Conservation (phyloP, 2,113 vertebrate species). For the Poeciliopsis prolifica region DNA sequence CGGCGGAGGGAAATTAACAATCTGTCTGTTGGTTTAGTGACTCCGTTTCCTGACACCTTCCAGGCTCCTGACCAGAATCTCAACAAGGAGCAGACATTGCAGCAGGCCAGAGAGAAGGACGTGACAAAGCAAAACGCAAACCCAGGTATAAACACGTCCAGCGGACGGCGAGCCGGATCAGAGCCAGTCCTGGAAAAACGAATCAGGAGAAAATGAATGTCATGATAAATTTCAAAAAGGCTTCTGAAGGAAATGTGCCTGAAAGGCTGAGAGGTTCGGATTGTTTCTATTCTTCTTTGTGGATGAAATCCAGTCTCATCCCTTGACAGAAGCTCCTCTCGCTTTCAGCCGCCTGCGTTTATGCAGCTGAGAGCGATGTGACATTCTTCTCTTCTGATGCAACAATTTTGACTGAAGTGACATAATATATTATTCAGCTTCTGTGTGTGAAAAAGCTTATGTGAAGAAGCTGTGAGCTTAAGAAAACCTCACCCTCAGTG, state of each 20-base stretch:
- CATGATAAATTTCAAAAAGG: not conserved
- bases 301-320: not conserved
- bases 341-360: conserved; percentile 7
- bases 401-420: conserved; percentile 5
- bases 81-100: conserved; percentile 42
- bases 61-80: conserved; percentile 55
- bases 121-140: conserved; percentile 18
- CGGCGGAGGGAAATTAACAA: conserved; percentile 61
- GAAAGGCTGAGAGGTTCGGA: not conserved
- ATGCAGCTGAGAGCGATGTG: not conserved
- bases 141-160: not conserved
- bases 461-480: conserved; percentile 10
- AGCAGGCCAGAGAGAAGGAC: not conserved
- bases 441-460: conserved; percentile 14
- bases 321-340: conserved; percentile 1
- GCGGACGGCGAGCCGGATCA: not conserved
- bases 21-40: conserved; percentile 60
- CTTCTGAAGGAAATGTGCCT: not conserved
- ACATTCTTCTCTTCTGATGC: conserved; percentile 1
- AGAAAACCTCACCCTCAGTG: conserved; percentile 13
- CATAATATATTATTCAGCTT: conserved; percentile 20
- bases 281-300: not conserved
- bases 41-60: conserved; percentile 43
- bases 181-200: not conserved
- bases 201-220: not conserved